Evolutionary conservation across 2,888 invertebrate species (phyloP).

Genomic region (Tortrix viridana): DNA sequence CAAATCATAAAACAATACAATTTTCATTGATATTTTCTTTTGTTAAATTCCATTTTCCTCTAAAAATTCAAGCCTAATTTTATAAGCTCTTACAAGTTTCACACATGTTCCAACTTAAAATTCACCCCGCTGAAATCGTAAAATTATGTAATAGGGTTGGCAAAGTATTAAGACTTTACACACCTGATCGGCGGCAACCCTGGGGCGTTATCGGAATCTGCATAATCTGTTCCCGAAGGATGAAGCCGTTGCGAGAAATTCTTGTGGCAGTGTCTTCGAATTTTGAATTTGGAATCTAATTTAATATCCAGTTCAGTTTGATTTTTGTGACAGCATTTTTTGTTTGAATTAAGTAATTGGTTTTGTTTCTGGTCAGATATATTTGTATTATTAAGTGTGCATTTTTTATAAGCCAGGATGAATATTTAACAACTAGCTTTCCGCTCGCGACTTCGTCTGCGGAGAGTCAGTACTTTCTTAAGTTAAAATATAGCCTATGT

Average conservation of each 20-base stretch:
- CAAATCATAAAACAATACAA: too few species aligned
- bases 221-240: slow-evolving; percentile 17
- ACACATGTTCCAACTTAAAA: slow-evolving; percentile 4
- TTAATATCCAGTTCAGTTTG: background rate
- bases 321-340: too few species aligned
- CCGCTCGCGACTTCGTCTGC: too few species aligned
- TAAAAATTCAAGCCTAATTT: background rate
- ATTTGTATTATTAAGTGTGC: too few species aligned
- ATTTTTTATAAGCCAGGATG: too few species aligned
- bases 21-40: too few species aligned
- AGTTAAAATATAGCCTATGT: too few species aligned
- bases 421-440: too few species aligned
- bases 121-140: slow-evolving; percentile 1
- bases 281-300: background rate
- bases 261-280: slow-evolving; percentile 3
- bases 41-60: too few species aligned
- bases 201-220: slow-evolving; percentile 10
- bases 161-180: slow-evolving; percentile 9
- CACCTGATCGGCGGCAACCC: slow-evolving; percentile 16
- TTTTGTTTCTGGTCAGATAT: too few species aligned
- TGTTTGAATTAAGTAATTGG: too few species aligned
- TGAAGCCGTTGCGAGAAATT: background rate
- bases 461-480: too few species aligned
- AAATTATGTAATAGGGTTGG: slow-evolving; percentile 21
- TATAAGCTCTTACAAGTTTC: background rate